Evolutionary conservation across 2,888 invertebrate genomes (phyloP), one percentile per base, ranked within the genome.

Genomic region (Polylopha cassiicola): DNA sequence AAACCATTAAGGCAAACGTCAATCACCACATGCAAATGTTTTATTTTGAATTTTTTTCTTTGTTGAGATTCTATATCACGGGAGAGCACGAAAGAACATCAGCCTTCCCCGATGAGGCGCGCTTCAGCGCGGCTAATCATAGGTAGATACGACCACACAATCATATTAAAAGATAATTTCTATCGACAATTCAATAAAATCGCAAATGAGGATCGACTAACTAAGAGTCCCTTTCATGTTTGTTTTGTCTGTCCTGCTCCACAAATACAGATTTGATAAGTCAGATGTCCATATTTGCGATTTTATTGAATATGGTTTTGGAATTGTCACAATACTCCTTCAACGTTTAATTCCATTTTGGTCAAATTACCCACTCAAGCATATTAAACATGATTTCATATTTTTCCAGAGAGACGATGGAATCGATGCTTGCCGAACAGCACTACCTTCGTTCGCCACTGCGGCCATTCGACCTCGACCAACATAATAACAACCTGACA

Each of bases 371-470:
- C n/a, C n/a, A n/a, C n/a, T n/a, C n/a, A n/a, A n/a, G n/a, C n/a
- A n/a, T n/a, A n/a, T n/a, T n/a, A n/a, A n/a, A n/a, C n/a, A n/a
- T n/a, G 36, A 7, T 38, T 51, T 47, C 55, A 44, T 59, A 39
- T 54, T 58, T 48, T 85, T 81, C 53, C 90, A 94, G 95, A 79
- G 95, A 95, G 82, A 94, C 94, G 41, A 95, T 95, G 95, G 95
- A 95, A 75, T 92, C 92, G 36, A 92, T 95, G 91, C 73, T 95
- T 59, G 93, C 92, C 24, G 94, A 95, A 65, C 94, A 95, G 76
- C 93, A 94, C 57, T 91, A 94, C 57, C 86, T 94, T 48, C 90
- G 94, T 29, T 90, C 93, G 32, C 92, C 92, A 2, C 80, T 93
- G 53, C 89, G 93, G 32, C 91, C 93, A 20, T 91, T 92, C 59